Conservation (phyloP, 2,888 invertebrate genomes). For the Hyppa rectilinea region DNA sequence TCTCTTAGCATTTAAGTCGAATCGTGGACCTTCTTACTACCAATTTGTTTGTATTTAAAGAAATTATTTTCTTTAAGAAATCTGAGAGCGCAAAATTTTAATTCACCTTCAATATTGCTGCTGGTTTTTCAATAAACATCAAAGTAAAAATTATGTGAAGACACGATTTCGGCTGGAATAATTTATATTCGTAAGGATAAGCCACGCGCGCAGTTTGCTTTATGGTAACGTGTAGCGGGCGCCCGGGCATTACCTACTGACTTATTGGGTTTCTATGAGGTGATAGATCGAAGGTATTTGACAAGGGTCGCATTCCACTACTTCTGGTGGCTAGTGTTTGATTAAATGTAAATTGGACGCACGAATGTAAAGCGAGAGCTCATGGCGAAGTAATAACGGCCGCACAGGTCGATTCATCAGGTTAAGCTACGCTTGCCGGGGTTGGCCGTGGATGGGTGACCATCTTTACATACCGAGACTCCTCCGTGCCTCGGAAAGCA, state of each 20-base stretch:
- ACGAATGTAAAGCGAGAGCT: too few relatives aligned
- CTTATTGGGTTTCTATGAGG: conserved; percentile 54
- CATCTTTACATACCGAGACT: too few relatives aligned
- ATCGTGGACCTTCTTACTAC: not conserved
- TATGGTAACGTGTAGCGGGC: conserved; percentile 56
- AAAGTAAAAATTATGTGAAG: conserved; percentile 67
- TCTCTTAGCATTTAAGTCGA: not conserved
- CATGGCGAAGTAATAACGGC: too few relatives aligned
- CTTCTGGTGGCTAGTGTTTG: conserved; percentile 60
- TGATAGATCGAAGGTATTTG: conserved; percentile 73
- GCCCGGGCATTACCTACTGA: conserved; percentile 36
- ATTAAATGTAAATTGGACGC: conserved; percentile 47
- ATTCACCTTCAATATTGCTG: conserved; percentile 27
- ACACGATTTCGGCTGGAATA: conserved; percentile 63
- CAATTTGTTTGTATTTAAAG: conserved; percentile 31
- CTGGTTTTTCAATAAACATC: conserved; percentile 51
- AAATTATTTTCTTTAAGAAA: conserved; percentile 19
- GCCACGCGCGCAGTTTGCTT: conserved; percentile 62
- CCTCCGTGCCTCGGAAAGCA: too few relatives aligned
- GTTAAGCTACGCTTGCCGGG: too few relatives aligned
- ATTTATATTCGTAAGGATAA: conserved; percentile 65
- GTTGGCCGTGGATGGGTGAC: too few relatives aligned
- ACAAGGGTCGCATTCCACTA: conserved; percentile 72
- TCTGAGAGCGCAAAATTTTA: conserved; percentile 18
- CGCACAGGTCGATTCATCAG: too few relatives aligned